phyloP scores from a whole-genome alignment of 2,888 invertebrate species.

The Didymodactylos carnosus region DNA sequence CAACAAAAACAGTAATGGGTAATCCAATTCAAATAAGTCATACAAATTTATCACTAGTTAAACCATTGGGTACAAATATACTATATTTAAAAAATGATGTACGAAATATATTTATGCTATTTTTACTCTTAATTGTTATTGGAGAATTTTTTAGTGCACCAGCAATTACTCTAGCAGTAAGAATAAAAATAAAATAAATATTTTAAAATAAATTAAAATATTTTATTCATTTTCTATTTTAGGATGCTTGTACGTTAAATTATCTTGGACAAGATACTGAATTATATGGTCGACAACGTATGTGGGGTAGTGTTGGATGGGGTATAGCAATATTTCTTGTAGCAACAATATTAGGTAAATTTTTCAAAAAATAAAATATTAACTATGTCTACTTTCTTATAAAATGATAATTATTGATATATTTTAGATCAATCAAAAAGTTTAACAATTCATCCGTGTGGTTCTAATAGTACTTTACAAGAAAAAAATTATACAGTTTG shows the following conservation, averaged over 20 bases:
- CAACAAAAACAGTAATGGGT: background rate
- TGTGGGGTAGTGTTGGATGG: conserved; percentile 96
- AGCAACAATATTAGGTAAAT: conserved; percentile 37
- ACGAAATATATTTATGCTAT: conserved; percentile 78
- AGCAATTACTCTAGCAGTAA: conserved; percentile 59
- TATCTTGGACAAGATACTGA: conserved; percentile 56
- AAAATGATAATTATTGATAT: background rate
- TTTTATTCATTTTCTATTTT: background rate
- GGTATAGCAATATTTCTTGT: conserved; percentile 96
- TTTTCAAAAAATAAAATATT: background rate
- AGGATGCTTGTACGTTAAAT: conserved; percentile 38
- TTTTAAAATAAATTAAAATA: background rate
- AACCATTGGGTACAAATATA: conserved; percentile 41
- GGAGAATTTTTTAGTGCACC: conserved; percentile 95
- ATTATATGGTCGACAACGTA: conserved; percentile 74
- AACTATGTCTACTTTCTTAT: background rate
- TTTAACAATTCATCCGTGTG: conserved; percentile 77
- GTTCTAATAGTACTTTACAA: conserved; percentile 51
- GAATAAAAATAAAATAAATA: background rate
- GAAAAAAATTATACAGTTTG: conserved; percentile 97
- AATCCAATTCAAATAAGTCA: background rate
- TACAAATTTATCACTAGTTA: background rate
- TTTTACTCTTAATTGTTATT: conserved; percentile 70
- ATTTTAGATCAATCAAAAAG: conserved; percentile 76
- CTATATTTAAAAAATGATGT: conserved; percentile 71